Percentiles rank a stretch among this genome's conserved stretches.
phyloP scores from a whole-genome alignment of 2,797 vertebrate species.

The Cyprinodon diabolis region DNA sequence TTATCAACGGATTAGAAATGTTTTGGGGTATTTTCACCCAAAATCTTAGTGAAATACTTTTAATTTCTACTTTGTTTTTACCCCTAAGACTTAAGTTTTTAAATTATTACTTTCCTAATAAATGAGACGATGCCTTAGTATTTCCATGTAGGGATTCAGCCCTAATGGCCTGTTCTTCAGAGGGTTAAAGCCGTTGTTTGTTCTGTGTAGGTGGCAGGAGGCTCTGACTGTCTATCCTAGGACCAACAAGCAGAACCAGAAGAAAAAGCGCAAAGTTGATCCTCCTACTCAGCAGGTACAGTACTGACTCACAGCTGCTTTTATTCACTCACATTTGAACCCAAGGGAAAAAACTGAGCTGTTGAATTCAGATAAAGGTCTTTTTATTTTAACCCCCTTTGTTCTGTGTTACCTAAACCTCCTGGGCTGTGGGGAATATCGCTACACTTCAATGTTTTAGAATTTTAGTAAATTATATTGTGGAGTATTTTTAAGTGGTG shows the following conservation, averaged over 20 bases:
- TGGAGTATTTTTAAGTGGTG: not conserved
- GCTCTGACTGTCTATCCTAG: slow-evolving; percentile 93
- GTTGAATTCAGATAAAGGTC: not conserved
- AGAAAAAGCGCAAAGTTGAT: slow-evolving; percentile 98
- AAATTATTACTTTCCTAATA: too few species aligned
- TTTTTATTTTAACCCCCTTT: not conserved
- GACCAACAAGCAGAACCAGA: slow-evolving; percentile 98
- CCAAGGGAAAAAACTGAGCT: not conserved
- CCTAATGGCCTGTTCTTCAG: too few species aligned
- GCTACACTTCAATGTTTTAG: not conserved
- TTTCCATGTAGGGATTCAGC: not conserved
- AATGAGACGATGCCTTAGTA: not conserved
- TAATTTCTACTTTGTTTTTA: not conserved
- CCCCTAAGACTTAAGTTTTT: not conserved
- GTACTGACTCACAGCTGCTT: not conserved
- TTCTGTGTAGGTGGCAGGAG: slow-evolving; percentile 89
- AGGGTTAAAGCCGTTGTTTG: slow-evolving; percentile 10
- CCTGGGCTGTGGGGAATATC: not conserved
- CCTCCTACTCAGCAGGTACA: slow-evolving; percentile 93
- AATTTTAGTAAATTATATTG: not conserved
- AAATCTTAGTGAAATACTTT: too few species aligned
- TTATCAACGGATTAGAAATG: too few species aligned
- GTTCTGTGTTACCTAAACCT: not conserved
- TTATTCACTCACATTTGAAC: not conserved
- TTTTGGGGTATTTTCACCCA: too few species aligned